Conservation (phyloP, 2,888 invertebrate genomes). For the Corbicula japonica region DNA sequence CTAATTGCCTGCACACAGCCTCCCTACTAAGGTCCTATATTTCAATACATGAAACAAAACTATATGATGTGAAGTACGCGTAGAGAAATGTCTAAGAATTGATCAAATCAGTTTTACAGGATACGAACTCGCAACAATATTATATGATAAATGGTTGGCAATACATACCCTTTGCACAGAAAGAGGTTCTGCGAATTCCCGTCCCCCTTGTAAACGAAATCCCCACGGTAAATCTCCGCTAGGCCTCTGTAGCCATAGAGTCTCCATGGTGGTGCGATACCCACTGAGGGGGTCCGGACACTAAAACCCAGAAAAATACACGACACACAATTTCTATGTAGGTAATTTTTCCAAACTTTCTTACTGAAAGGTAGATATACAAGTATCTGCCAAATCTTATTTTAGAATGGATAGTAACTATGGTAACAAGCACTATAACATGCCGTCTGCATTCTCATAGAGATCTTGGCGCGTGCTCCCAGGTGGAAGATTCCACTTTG, state of each 20-base stretch:
- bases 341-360: slow-evolving; percentile 46
- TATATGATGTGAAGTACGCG: too few species aligned
- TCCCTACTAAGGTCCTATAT: too few species aligned
- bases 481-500: slow-evolving; percentile 51
- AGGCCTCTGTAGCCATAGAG: slow-evolving; percentile 84
- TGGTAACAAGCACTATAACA: slow-evolving; percentile 63
- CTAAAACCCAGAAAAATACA: slow-evolving; percentile 27
- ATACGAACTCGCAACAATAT: too few species aligned
- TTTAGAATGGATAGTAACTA: slow-evolving; percentile 68
- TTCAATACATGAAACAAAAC: too few species aligned
- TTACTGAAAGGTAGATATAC: slow-evolving; percentile 37
- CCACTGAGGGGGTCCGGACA: slow-evolving; percentile 32
- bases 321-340: slow-evolving; percentile 33
- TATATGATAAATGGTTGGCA: neutral
- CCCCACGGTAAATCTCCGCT: slow-evolving; percentile 85
- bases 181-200: slow-evolving; percentile 83
- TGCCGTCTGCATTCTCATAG: slow-evolving; percentile 67
- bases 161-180: slow-evolving; percentile 84
- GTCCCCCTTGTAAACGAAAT: slow-evolving; percentile 85
- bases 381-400: slow-evolving; percentile 68
- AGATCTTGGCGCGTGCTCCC: slow-evolving; percentile 46
- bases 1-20: too few species aligned
- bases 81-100: too few species aligned
- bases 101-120: too few species aligned
- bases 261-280: slow-evolving; percentile 77